phyloP scores from a whole-genome alignment of 2,797 vertebrate genomes.

The Ptychadena robeensis region DNA sequence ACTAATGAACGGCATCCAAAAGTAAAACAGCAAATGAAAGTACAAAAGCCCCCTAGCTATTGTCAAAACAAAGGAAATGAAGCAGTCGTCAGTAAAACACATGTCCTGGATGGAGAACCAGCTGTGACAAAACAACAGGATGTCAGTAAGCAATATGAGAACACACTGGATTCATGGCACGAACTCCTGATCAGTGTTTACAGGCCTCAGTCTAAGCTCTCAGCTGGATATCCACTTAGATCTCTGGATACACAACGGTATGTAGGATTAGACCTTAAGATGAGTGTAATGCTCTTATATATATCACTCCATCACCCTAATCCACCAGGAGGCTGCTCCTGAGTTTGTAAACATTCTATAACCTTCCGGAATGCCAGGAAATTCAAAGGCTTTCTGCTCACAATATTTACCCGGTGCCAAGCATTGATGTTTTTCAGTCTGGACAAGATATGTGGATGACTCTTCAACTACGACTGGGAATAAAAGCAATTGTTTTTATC shows the following conservation, averaged over 20 bases:
- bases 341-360: neutral
- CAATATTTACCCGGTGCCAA: neutral
- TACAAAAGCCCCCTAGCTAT: neutral
- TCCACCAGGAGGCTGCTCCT: neutral
- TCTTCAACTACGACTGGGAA: too few relatives aligned
- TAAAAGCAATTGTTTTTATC: too few relatives aligned
- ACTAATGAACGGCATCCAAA: neutral
- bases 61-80: conserved; percentile 16
- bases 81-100: neutral
- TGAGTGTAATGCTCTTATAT: conserved; percentile 50
- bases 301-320: conserved; percentile 13
- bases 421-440: neutral
- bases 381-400: neutral
- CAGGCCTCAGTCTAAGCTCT: conserved; percentile 26
- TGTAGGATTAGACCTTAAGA: conserved; percentile 46
- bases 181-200: conserved; percentile 27
- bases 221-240: conserved; percentile 7
- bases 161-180: neutral
- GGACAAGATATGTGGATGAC: too few relatives aligned
- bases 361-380: neutral
- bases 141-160: conserved; percentile 9
- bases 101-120: neutral
- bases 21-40: neutral
- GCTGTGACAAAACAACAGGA: conserved; percentile 38
- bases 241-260: conserved; percentile 12